Evolutionary conservation across 2,797 vertebrate genomes (phyloP).

Genomic region (Leptatherina wallacei): DNA sequence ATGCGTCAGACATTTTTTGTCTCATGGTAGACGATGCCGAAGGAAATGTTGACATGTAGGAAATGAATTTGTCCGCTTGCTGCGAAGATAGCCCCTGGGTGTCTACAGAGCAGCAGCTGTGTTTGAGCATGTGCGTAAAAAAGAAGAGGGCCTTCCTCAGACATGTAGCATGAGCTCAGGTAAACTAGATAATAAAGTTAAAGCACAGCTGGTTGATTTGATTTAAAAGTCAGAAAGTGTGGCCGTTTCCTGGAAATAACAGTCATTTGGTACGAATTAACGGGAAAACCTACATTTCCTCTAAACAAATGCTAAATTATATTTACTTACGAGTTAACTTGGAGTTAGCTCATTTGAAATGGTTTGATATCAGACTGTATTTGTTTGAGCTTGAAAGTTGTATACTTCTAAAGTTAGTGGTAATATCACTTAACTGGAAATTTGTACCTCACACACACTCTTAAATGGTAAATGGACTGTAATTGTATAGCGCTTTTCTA

Average conservation of each 20-base stretch:
- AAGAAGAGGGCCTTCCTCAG: slow-evolving; percentile 6
- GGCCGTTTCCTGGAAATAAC: slow-evolving; percentile 14
- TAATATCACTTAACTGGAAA: background rate
- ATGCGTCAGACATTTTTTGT: slow-evolving; percentile 1
- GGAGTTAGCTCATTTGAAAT: background rate
- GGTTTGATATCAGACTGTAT: background rate
- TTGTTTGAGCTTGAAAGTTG: background rate
- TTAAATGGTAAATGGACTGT: background rate
- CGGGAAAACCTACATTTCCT: slow-evolving; percentile 7
- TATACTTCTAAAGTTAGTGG: too few relatives aligned
- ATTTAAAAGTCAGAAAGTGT: slow-evolving; percentile 9
- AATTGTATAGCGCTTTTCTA: too few relatives aligned
- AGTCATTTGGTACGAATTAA: slow-evolving; percentile 13
- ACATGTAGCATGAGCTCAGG: background rate
- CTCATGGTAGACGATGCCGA: background rate
- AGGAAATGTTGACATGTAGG: slow-evolving; percentile 27
- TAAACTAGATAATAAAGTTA: slow-evolving; percentile 9
- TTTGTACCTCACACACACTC: background rate
- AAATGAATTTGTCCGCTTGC: slow-evolving; percentile 8
- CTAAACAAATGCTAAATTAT: background rate
- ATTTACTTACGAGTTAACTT: slow-evolving; percentile 6
- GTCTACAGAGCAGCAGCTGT: background rate
- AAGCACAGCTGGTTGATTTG: slow-evolving; percentile 12
- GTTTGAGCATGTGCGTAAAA: background rate
- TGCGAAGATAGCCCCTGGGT: slow-evolving; percentile 9